phyloP scores from a whole-genome alignment of 92 coral and sea anemone species.

The Porites divaricata region DNA sequence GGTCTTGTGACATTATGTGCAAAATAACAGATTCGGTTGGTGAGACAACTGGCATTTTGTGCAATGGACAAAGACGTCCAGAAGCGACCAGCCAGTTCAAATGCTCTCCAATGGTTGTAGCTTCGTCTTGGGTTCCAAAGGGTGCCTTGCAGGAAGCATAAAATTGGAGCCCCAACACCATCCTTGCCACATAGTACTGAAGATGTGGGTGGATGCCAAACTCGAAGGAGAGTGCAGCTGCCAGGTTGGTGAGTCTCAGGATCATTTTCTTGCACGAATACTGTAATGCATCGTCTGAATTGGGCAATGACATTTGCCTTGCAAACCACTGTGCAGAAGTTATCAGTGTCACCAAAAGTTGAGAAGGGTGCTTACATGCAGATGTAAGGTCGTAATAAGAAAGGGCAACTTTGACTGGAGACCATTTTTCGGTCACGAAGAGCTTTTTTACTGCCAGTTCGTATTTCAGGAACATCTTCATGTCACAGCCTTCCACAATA shows the following conservation, averaged over 20 bases:
- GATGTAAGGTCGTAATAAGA: constrained; percentile 33
- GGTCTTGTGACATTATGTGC: constrained; percentile 30
- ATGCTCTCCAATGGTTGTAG: constrained; percentile 28
- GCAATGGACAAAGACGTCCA: constrained; percentile 57
- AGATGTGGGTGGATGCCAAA: constrained; percentile 46
- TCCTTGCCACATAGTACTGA: constrained; percentile 41
- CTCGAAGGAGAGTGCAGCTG: constrained; percentile 49
- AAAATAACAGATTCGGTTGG: constrained; percentile 53
- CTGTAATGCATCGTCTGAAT: constrained; percentile 12
- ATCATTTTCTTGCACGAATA: constrained; percentile 53
- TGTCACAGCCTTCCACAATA: constrained; percentile 36
- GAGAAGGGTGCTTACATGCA: constrained; percentile 32
- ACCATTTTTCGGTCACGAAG: constrained; percentile 23
- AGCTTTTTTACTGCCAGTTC: constrained; percentile 45
- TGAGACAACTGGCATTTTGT: constrained; percentile 47
- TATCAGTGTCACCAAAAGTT: constrained; percentile 28
- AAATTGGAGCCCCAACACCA: constrained; percentile 55
- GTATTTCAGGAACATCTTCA: constrained; percentile 58
- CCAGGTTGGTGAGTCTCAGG: constrained; percentile 35
- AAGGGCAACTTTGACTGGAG: constrained; percentile 30
- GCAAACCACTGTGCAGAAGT: constrained; percentile 67
- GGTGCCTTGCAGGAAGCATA: constrained; percentile 36
- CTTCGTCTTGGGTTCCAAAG: constrained; percentile 34
- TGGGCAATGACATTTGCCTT: constrained; percentile 29
- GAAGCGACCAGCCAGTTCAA: constrained; percentile 48